Conservation (phyloP, 2,797 vertebrate species). For the Eupleurogrammus muticus region DNA sequence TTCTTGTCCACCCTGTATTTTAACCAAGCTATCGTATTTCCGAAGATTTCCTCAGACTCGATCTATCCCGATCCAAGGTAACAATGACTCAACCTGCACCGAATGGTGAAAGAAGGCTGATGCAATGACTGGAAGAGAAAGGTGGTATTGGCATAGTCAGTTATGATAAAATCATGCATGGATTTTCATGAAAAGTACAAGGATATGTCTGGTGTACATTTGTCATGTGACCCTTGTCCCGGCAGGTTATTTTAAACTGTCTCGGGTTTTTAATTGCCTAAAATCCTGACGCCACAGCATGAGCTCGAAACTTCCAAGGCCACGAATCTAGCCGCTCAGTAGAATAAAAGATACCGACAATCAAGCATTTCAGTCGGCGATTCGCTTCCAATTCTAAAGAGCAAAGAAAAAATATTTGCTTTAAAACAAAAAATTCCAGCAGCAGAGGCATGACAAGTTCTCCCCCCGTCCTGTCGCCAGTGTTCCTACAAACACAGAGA, state of each 20-base stretch:
- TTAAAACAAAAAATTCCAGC: not conserved
- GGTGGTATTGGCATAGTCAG: not conserved
- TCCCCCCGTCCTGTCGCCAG: not conserved
- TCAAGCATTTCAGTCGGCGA: not conserved
- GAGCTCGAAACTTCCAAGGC: not conserved
- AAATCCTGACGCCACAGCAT: not conserved
- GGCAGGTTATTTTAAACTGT: not conserved
- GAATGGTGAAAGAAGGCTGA: not conserved
- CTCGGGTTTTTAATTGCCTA: not conserved
- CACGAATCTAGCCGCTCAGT: not conserved
- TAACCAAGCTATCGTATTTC: constrained; percentile 26
- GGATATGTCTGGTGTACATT: too few species aligned
- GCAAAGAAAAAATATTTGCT: constrained; percentile 2
- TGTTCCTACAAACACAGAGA: constrained; percentile 32
- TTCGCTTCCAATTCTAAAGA: not conserved
- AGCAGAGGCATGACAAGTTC: not conserved
- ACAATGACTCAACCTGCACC: not conserved
- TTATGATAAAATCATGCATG: too few species aligned
- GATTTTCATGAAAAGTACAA: not conserved
- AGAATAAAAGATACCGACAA: not conserved
- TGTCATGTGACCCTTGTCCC: too few species aligned
- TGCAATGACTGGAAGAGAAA: constrained; percentile 2
- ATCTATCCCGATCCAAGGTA: constrained; percentile 1
- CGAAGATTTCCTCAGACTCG: constrained; percentile 4
- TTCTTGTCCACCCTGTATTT: constrained; percentile 32